Evolutionary conservation across 2,888 invertebrate genomes (phyloP).

Genomic region (Hofmannophila pseudospretella): DNA sequence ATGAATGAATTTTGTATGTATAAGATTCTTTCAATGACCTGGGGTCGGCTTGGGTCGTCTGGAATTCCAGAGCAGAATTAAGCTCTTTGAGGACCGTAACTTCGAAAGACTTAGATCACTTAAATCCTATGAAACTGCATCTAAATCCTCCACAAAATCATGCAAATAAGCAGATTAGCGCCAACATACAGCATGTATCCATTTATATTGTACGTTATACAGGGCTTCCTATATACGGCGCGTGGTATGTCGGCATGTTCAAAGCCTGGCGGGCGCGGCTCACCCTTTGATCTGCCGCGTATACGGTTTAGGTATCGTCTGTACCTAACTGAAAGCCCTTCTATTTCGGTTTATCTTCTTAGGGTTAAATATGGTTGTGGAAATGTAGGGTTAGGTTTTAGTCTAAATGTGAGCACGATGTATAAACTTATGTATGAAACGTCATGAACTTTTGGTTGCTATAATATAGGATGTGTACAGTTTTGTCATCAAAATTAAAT

Average conservation of each 20-base stretch:
- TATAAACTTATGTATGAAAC: not conserved
- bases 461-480: no score
- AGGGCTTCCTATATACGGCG: conserved; percentile 9
- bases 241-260: conserved; percentile 40
- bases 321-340: conserved; percentile 40
- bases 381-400: conserved; percentile 9
- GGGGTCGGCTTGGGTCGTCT: no score
- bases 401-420: not conserved
- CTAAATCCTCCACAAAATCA: conserved; percentile 4
- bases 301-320: conserved; percentile 34
- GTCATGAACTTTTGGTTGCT: no score
- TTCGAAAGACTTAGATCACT: no score
- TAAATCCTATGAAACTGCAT: not conserved
- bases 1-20: no score
- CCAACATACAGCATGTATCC: not conserved
- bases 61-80: no score
- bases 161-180: conserved; percentile 3
- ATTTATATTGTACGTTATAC: conserved; percentile 1
- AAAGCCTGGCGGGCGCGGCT: conserved; percentile 41
- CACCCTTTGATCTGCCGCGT: conserved; percentile 56
- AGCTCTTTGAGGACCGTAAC: no score
- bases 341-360: conserved; percentile 56
- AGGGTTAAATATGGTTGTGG: conserved; percentile 33
- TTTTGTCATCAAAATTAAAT: no score
- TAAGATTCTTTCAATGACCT: no score